phyloP scores from a whole-genome alignment of 1,140 invertebrate species.

The Colletes latitarsis region DNA sequence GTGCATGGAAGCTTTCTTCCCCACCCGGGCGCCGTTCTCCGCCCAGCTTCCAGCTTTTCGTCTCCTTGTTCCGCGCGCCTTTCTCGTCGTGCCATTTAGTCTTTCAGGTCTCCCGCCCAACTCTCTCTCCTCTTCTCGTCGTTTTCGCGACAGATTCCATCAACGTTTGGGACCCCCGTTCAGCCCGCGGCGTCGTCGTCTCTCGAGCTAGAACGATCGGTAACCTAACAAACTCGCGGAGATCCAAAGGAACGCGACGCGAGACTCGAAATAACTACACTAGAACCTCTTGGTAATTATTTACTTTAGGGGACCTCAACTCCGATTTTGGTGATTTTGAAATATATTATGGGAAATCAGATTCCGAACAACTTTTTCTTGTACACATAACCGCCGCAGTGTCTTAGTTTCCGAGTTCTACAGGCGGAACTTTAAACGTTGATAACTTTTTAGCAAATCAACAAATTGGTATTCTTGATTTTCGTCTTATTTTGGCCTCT shows the following conservation, averaged over 20 bases:
- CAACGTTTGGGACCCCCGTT: constrained; percentile 36
- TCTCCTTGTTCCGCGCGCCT: constrained; percentile 3
- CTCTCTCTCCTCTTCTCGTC: constrained; percentile 18
- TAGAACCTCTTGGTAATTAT: no score
- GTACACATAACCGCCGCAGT: no score
- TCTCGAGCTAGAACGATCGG: background rate
- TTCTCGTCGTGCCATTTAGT: constrained; percentile 36
- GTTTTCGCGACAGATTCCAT: constrained; percentile 46
- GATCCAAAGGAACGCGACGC: background rate
- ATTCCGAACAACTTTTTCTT: no score
- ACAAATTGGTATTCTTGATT: no score
- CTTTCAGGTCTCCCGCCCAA: constrained; percentile 29
- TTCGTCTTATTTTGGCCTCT: no score
- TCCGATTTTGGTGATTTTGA: no score
- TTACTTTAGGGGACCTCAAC: no score
- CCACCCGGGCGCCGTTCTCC: background rate
- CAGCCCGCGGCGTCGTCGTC: constrained; percentile 48
- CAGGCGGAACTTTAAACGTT: no score
- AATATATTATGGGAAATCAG: no score
- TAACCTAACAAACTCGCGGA: background rate
- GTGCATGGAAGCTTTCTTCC: constrained; percentile 12
- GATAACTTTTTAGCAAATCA: no score
- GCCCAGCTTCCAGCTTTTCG: constrained; percentile 31
- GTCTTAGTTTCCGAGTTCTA: no score
- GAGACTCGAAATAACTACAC: constrained; percentile 40